phyloP scores from a whole-genome alignment of 2,888 invertebrate species.

The Noctua janthina region DNA sequence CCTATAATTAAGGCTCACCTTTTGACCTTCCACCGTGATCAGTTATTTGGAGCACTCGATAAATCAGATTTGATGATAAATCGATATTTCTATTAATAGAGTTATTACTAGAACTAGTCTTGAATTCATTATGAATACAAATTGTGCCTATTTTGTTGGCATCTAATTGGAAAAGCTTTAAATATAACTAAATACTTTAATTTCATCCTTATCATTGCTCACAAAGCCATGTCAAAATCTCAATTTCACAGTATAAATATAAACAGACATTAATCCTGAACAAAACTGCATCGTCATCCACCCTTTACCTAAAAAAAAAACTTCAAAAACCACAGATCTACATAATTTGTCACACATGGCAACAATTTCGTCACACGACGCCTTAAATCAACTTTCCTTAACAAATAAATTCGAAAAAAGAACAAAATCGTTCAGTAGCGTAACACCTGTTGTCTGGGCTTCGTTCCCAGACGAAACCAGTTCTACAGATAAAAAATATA shows the following conservation, averaged over 20 bases:
- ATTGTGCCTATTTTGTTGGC: not conserved
- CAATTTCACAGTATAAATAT: slow-evolving; percentile 61
- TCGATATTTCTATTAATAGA: slow-evolving; percentile 2
- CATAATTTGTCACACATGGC: slow-evolving; percentile 70
- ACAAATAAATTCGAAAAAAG: slow-evolving; percentile 68
- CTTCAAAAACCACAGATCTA: slow-evolving; percentile 61
- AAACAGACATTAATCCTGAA: slow-evolving; percentile 24
- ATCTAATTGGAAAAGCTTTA: not conserved
- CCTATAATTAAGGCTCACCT: slow-evolving; percentile 6
- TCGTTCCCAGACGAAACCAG: slow-evolving; percentile 85
- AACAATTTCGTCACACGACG: slow-evolving; percentile 69
- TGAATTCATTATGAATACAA: not conserved
- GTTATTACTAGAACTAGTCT: not conserved
- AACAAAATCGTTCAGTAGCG: slow-evolving; percentile 78
- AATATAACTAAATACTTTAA: slow-evolving; percentile 20
- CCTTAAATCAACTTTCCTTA: slow-evolving; percentile 71
- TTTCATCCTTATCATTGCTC: slow-evolving; percentile 28
- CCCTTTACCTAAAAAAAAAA: slow-evolving; percentile 21
- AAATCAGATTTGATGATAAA: not conserved
- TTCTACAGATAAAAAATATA: slow-evolving; percentile 79
- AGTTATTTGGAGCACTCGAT: slow-evolving; percentile 23
- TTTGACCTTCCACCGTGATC: not conserved
- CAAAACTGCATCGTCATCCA: slow-evolving; percentile 37
- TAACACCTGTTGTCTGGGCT: slow-evolving; percentile 85
- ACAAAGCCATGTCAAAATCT: slow-evolving; percentile 38